These are phyloP conservation scores for Champsocephalus esox DNA, from an alignment of 2,797 vertebrate genomes.

Conservation along the genomic window DNA sequence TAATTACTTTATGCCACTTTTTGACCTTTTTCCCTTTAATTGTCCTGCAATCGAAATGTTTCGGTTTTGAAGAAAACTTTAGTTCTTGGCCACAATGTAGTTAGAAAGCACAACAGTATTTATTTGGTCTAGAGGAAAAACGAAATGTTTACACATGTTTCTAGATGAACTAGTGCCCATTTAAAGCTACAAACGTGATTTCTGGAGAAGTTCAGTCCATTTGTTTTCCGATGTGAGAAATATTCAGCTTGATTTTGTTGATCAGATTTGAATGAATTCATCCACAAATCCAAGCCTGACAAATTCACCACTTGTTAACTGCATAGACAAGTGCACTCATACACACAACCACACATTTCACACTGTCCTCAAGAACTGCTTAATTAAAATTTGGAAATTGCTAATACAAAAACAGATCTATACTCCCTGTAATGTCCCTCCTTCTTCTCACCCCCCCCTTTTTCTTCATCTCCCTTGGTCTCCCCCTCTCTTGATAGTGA, in stretches of 20 bases:
- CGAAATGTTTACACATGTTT: background rate
- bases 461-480: background rate
- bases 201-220: background rate
- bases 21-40: background rate
- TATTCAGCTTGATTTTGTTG: constrained; percentile 16
- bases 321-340: background rate
- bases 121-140: constrained; percentile 6
- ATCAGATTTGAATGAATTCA: constrained; percentile 11
- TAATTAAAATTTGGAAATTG: constrained; percentile 48
- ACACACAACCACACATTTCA: constrained; percentile 9
- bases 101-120: background rate
- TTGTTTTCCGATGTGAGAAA: constrained; percentile 1
- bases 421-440: constrained; percentile 20
- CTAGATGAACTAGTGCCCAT: background rate
- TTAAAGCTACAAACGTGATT: constrained; percentile 1
- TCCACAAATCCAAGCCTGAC: background rate
- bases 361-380: constrained; percentile 32
- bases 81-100: background rate
- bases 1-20: background rate
- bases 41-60: background rate
- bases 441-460: constrained; percentile 5
- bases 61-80: background rate
- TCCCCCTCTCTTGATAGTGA: constrained; percentile 77
- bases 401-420: constrained; percentile 45
- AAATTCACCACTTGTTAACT: constrained; percentile 16